These are phyloP conservation scores for Neuroscelio doddi DNA, from an alignment of 2,888 invertebrate genomes.

Conservation along the genomic window DNA sequence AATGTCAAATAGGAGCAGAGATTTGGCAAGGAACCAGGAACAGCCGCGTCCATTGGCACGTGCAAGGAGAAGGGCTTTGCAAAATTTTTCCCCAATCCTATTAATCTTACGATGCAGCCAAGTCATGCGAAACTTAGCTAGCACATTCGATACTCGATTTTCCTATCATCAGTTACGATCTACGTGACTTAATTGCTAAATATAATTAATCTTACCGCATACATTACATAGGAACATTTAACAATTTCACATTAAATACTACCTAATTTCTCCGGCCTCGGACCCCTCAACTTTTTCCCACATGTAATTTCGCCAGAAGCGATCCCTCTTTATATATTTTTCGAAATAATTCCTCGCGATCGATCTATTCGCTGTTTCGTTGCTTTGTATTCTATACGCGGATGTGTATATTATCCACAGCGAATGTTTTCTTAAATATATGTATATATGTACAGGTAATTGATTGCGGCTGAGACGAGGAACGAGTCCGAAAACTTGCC, in stretches of 20 bases:
- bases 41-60: slow-evolving; percentile 20
- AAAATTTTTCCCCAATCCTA: neutral
- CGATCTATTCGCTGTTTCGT: slow-evolving; percentile 9
- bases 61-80: slow-evolving; percentile 14
- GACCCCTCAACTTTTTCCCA: neutral
- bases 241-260: slow-evolving; percentile 35
- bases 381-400: neutral
- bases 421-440: neutral
- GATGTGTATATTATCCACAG: neutral
- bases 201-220: slow-evolving; percentile 24
- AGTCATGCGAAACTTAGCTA: neutral
- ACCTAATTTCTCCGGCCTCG: slow-evolving; percentile 30
- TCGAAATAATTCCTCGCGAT: neutral
- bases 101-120: neutral
- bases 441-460: neutral
- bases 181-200: neutral
- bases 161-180: neutral
- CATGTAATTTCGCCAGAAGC: too few species aligned
- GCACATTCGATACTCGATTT: neutral
- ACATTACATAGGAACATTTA: slow-evolving; percentile 44
- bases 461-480: too few species aligned
- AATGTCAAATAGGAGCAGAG: slow-evolving; percentile 37
- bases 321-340: too few species aligned
- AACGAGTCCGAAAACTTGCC: neutral
- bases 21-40: slow-evolving; percentile 31